Base-by-base conservation (phyloP, 64 coral and sea anemone species). In the Platygyra sinensis region DNA sequence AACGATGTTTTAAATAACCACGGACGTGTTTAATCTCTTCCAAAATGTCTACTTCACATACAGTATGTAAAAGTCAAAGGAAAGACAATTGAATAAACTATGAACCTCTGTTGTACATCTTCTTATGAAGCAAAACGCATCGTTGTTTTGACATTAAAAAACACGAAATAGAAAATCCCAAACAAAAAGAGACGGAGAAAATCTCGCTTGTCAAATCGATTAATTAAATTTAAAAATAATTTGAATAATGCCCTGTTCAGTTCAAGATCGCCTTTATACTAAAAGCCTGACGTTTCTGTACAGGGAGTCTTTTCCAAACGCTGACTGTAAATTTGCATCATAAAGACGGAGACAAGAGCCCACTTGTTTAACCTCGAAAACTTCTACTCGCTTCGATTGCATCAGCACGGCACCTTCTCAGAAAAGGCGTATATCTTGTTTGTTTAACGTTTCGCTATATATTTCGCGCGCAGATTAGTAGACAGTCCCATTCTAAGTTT, bases 371-470 rank as follows among this genome's bases (percentile, higher is more conserved):
- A 79, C 49, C 32, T 57, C 76, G 22, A 52, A 39, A 38, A 52
- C 27, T 33, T 80, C 50, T 19, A 25, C 22, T 55, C 27, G 28
- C 52, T 80, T 80, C 50, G 22, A 31, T 80, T 24, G 28, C 52
- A 18, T 14, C 77, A 13, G 33, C 33, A 36, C 51, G 12, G 28
- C 27, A 29, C 15, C 33, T 83, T 61, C 31, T 63, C 31, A 36
- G 22, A 17, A 49, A 50, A 50, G 39, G 36, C 39, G 19, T 69
- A 65, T 83, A 65, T 83, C 80, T 63, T 83, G 80, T 80, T 80
- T 80, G 78, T 83, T 65, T 83, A 83, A 64, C 59, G 80, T 83
- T 65, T 83, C 61, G 22, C 24, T 76, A 42, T 39, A 63, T n/a
- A 83, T 38, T 83, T 65, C 36, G 61, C 42, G 42, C 42, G 42